Evolutionary conservation across 2,797 vertebrate species (phyloP).

Genomic region (Lithobates sylvaticus): DNA sequence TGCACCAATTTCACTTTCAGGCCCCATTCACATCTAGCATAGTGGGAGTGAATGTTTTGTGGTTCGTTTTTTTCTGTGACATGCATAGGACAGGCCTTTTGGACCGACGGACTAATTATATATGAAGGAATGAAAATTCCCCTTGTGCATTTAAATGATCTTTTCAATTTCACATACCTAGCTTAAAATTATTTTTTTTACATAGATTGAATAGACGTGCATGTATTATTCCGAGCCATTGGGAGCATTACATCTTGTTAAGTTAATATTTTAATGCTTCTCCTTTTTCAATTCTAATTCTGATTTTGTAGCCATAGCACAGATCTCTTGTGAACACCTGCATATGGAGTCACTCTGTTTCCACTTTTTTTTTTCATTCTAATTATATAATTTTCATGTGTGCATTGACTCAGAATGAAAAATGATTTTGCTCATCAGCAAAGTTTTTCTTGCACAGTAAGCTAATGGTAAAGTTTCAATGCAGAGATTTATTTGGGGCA

Average conservation of each 20-base stretch:
- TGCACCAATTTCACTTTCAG: no score
- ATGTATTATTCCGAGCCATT: not conserved
- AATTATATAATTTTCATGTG: constrained; percentile 27
- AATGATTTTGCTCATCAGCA: not conserved
- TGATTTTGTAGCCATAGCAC: constrained; percentile 1
- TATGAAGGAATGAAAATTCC: no score
- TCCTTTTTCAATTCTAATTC: not conserved
- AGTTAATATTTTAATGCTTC: not conserved
- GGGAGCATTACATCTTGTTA: not conserved
- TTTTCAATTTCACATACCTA: no score
- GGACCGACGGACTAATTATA: no score
- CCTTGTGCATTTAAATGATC: no score
- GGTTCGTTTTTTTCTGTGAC: no score
- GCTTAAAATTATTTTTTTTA: no score
- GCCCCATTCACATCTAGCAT: no score
- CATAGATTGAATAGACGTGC: not conserved
- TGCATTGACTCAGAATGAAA: not conserved
- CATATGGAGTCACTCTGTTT: not conserved
- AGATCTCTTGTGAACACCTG: constrained; percentile 20
- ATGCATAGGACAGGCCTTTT: no score
- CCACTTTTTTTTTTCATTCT: not conserved
- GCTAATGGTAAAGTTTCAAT: not conserved
- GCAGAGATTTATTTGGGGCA: not conserved
- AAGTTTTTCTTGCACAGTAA: constrained; percentile 5
- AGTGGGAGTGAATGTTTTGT: no score